Percentiles rank a stretch among this genome's conserved stretches.
Evolutionary conservation across 1,140 invertebrate species (phyloP).

Genomic region (Habropoda laboriosa): DNA sequence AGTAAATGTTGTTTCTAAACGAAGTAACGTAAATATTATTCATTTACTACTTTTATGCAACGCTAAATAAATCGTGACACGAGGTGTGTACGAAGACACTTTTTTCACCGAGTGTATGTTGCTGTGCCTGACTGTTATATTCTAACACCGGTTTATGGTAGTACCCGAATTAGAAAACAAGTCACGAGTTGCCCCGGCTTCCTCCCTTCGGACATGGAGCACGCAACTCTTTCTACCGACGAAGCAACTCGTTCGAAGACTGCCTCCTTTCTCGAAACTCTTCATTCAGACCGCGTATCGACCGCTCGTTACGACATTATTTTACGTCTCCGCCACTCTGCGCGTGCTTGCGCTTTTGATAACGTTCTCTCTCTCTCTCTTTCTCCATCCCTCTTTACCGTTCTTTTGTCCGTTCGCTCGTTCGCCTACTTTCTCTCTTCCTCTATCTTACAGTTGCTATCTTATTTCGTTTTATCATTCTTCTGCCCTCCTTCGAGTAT

Average conservation of each 20-base stretch:
- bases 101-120: too few relatives aligned
- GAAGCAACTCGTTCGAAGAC: background rate
- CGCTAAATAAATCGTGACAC: too few relatives aligned
- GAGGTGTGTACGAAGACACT: too few relatives aligned
- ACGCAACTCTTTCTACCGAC: conserved; percentile 21
- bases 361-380: conserved; percentile 1
- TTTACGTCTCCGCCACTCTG: conserved; percentile 43
- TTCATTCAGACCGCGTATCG: conserved; percentile 52
- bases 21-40: too few relatives aligned
- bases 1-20: too few relatives aligned
- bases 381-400: too few relatives aligned
- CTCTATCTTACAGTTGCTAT: background rate
- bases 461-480: too few relatives aligned
- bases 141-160: background rate
- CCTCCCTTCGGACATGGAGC: conserved; percentile 28
- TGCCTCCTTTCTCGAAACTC: conserved; percentile 43
- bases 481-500: too few relatives aligned
- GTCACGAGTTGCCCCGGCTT: conserved; percentile 43
- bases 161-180: conserved; percentile 16
- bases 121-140: background rate
- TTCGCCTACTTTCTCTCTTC: background rate
- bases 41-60: too few relatives aligned
- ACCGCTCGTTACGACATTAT: conserved; percentile 54
- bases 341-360: conserved; percentile 14
- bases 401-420: background rate